A percentile compares a stretch with the other conserved stretches of the same genome.
Evolutionary conservation across 2,888 invertebrate species (phyloP).

Genomic region (Toxonevra muliebris): DNA sequence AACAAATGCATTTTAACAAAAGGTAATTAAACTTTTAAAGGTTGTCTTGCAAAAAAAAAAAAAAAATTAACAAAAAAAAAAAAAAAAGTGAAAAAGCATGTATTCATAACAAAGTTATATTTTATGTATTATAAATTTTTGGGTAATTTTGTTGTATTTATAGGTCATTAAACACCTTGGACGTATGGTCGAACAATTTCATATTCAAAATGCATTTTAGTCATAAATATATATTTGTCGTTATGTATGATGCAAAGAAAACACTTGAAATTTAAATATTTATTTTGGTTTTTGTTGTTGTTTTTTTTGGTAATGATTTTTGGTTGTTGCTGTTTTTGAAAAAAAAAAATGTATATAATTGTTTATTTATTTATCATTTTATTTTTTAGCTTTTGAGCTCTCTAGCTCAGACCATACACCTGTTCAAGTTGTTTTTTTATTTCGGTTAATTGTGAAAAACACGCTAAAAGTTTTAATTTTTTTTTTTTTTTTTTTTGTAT

Average conservation of each 20-base stretch:
- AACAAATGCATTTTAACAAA: conserved; percentile 16
- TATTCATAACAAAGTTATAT: background rate
- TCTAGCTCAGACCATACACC: no score
- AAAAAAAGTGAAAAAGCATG: background rate
- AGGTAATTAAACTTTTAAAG: conserved; percentile 20
- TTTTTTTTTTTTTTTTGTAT: no score
- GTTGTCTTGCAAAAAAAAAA: conserved; percentile 3
- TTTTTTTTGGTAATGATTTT: background rate
- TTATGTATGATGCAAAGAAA: no score
- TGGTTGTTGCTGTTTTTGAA: no score
- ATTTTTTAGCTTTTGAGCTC: no score
- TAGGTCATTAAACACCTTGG: conserved; percentile 26
- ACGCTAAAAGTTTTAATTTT: no score
- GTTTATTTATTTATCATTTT: no score
- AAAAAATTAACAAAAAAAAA: background rate
- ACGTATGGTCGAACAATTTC: background rate
- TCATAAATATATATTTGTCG: conserved; percentile 5
- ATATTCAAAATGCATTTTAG: conserved; percentile 18
- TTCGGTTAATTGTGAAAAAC: no score
- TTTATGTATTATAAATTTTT: background rate
- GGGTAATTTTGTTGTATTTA: background rate
- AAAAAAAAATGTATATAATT: no score
- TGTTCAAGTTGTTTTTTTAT: no score
- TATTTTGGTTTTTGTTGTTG: background rate
- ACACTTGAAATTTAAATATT: background rate